These are phyloP conservation scores for Thunnus albacares DNA, from an alignment of 2,797 vertebrate genomes.

Conservation along the genomic window DNA sequence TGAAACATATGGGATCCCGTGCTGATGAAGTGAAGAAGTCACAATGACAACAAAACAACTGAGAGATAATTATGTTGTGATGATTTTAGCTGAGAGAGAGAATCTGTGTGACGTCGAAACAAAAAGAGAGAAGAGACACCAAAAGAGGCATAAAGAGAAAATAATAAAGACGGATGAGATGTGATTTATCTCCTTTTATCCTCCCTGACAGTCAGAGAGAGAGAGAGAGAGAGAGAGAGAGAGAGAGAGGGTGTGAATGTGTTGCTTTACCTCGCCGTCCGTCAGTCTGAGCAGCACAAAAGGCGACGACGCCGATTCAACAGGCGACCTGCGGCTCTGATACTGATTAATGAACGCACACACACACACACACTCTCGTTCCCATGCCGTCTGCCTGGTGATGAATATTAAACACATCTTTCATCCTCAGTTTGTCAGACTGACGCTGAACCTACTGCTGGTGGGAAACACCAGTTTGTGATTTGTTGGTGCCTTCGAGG, in stretches of 20 bases:
- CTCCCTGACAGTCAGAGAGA: conserved; percentile 33
- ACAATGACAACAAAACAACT: no score
- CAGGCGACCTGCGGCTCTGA: conserved; percentile 31
- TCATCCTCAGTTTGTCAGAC: conserved; percentile 3
- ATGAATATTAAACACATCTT: conserved; percentile 54
- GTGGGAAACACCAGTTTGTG: conserved; percentile 3
- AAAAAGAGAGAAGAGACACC: neutral
- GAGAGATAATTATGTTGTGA: no score
- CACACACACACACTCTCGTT: conserved; percentile 42
- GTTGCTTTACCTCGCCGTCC: conserved; percentile 6
- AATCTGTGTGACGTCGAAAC: neutral
- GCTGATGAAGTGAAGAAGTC: no score
- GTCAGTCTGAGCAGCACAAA: conserved; percentile 42
- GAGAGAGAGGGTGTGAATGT: neutral
- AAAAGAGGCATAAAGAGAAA: conserved; percentile 6
- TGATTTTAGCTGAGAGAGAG: no score
- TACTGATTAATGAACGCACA: conserved; percentile 37
- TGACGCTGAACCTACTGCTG: neutral
- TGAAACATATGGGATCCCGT: no score
- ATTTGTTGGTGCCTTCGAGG: neutral
- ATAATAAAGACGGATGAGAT: conserved; percentile 60
- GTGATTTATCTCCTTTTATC: conserved; percentile 74
- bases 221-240: neutral
- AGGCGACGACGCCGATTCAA: conserved; percentile 13
- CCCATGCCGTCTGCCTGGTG: conserved; percentile 46